These are phyloP conservation scores for Phyllotreta striolata DNA, from an alignment of 2,888 invertebrate species.

Conservation along the genomic window DNA sequence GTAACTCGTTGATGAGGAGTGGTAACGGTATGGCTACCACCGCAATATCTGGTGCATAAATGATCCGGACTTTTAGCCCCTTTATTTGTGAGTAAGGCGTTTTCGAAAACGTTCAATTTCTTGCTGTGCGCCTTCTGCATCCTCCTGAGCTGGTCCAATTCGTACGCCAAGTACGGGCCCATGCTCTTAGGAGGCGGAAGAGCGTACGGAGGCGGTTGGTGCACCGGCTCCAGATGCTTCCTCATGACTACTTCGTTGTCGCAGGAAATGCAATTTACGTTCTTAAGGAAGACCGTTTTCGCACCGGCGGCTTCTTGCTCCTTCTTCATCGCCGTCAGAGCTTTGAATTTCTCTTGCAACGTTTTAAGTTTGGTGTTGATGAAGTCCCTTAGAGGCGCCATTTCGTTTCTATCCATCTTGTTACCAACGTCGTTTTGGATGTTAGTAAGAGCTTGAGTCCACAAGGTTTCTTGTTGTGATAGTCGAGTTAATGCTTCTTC, in stretches of 20 bases:
- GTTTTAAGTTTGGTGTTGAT: constrained; percentile 68
- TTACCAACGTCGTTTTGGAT: constrained; percentile 73
- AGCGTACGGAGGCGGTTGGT: constrained; percentile 63
- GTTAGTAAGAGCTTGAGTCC: constrained; percentile 73
- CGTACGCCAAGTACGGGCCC: constrained; percentile 76
- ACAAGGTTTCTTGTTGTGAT: constrained; percentile 69
- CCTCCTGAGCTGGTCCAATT: constrained; percentile 67
- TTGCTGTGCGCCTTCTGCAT: constrained; percentile 61
- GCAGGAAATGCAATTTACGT: constrained; percentile 80
- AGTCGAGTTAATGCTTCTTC: constrained; percentile 71
- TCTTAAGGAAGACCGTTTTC: constrained; percentile 71
- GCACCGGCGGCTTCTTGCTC: constrained; percentile 79
- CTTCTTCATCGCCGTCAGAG: constrained; percentile 66
- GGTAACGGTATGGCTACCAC: constrained; percentile 78
- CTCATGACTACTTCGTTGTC: constrained; percentile 78
- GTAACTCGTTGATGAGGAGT: constrained; percentile 76
- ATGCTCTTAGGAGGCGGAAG: constrained; percentile 68
- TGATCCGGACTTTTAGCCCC: constrained; percentile 58
- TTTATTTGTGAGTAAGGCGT: constrained; percentile 55
- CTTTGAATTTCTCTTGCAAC: constrained; percentile 70
- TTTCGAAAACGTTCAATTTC: constrained; percentile 62
- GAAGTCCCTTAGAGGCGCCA: constrained; percentile 71
- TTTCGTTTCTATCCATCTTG: constrained; percentile 72
- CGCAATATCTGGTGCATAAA: constrained; percentile 77
- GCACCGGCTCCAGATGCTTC: constrained; percentile 63